Percentiles rank a stretch among this genome's conserved stretches.
These are phyloP conservation scores for Drosophila bunnanda DNA, from an alignment of 2,888 invertebrate species.

Conservation along the genomic window DNA sequence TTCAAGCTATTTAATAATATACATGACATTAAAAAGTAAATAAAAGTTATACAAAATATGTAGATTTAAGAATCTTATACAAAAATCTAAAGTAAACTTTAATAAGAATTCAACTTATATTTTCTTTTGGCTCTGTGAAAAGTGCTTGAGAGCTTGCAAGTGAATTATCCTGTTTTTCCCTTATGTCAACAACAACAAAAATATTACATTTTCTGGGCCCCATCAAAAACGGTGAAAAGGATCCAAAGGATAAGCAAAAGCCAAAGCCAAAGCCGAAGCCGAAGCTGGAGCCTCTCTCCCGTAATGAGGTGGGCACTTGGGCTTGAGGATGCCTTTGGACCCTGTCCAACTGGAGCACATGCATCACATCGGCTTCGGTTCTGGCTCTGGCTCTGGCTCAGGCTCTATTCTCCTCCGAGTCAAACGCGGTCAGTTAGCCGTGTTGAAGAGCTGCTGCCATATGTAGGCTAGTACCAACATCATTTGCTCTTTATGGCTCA, in stretches of 20 bases:
- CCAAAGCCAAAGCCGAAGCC: not conserved
- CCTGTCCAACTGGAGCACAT: slow-evolving; percentile 39
- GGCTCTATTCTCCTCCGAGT: slow-evolving; percentile 11
- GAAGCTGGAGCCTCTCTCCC: not conserved
- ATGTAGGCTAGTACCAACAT: slow-evolving; percentile 54
- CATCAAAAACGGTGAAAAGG: slow-evolving; percentile 2
- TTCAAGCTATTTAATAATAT: not conserved
- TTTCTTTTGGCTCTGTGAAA: not conserved
- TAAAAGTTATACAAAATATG: not conserved
- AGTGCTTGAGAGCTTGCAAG: not conserved
- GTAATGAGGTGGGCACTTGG: slow-evolving; percentile 24
- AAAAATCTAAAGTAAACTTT: not conserved
- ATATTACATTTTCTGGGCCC: slow-evolving; percentile 14
- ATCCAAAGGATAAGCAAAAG: not conserved
- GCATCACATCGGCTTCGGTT: slow-evolving; percentile 3
- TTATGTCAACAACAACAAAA: not conserved
- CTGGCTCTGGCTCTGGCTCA: not conserved
- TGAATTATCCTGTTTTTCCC: slow-evolving; percentile 1
- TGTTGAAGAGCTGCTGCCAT: slow-evolving; percentile 37
- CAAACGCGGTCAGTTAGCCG: slow-evolving; percentile 50
- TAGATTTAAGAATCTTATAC: not conserved
- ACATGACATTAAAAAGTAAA: not conserved
- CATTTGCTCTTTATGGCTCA: slow-evolving; percentile 50
- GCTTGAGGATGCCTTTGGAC: slow-evolving; percentile 33
- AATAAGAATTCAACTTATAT: not conserved